Evolutionary conservation across 2,113 vertebrate genomes (phyloP).

Genomic region (Orycteropus afer): DNA sequence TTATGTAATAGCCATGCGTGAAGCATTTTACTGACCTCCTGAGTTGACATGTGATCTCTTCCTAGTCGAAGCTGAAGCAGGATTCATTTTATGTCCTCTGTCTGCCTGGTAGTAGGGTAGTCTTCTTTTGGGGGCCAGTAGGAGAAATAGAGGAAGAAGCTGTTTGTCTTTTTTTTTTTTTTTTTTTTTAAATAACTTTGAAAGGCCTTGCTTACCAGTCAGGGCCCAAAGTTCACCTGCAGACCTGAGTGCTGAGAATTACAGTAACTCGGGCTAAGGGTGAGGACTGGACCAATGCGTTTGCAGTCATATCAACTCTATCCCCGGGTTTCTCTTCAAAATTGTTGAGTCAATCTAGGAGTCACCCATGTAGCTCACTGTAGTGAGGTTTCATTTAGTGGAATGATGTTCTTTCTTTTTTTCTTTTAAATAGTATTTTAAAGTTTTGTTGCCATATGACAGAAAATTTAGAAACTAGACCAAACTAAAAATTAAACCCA

Average conservation of each 20-base stretch:
- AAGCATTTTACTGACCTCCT: conserved; percentile 41
- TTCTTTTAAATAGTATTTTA: background rate
- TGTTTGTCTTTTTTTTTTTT: background rate
- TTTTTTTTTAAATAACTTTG: background rate
- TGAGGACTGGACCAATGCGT: background rate
- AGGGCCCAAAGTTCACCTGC: background rate
- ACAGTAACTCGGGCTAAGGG: conserved; percentile 22
- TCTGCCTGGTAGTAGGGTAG: background rate
- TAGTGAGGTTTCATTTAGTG: conserved; percentile 26
- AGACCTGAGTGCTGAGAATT: conserved; percentile 18
- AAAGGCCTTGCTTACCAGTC: background rate
- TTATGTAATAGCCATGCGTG: background rate
- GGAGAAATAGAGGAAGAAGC: background rate
- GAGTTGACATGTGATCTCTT: background rate
- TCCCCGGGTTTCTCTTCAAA: background rate
- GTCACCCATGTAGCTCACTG: background rate
- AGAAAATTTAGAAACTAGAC: background rate
- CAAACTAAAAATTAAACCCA: too few species aligned
- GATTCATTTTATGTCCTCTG: background rate
- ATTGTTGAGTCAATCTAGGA: background rate
- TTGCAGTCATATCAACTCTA: background rate
- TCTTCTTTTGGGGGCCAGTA: background rate
- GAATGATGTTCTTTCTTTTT: too few species aligned
- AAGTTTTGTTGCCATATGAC: background rate
- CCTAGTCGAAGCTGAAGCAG: conserved; percentile 36